Evolutionary conservation across 2,888 invertebrate genomes (phyloP).

Genomic region (Limnephilus marmoratus): DNA sequence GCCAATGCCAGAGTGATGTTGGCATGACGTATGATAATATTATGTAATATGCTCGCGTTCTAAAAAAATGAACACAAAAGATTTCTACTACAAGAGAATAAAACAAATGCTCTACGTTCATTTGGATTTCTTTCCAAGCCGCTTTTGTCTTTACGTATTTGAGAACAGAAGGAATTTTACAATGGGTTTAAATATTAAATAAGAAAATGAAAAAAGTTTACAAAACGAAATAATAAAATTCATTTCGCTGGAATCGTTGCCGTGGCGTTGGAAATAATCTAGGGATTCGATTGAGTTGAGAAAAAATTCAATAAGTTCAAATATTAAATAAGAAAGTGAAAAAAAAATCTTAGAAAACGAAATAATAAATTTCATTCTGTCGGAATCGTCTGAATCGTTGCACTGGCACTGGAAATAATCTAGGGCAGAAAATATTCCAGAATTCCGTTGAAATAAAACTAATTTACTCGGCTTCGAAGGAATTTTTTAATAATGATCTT

Average conservation of each 20-base stretch:
- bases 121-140: neutral
- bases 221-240: conserved; percentile 1
- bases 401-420: conserved; percentile 1
- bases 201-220: neutral
- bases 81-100: neutral
- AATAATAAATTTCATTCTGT: conserved; percentile 1
- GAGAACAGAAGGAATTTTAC: neutral
- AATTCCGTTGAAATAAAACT: conserved; percentile 56
- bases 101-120: neutral
- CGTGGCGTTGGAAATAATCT: neutral
- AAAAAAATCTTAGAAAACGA: neutral
- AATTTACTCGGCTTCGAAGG: conserved; percentile 53
- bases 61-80: neutral
- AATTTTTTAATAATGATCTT: conserved; percentile 58
- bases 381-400: conserved; percentile 3
- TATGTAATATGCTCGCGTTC: neutral
- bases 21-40: neutral
- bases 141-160: neutral
- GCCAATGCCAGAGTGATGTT: neutral
- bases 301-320: neutral
- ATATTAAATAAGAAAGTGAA: conserved; percentile 25
- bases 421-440: conserved; percentile 5
- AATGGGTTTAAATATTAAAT: neutral
- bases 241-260: neutral
- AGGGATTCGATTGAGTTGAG: conserved; percentile 1